Base-by-base conservation (phyloP, 2,113 vertebrate species). In the Hiodon alosoides region DNA sequence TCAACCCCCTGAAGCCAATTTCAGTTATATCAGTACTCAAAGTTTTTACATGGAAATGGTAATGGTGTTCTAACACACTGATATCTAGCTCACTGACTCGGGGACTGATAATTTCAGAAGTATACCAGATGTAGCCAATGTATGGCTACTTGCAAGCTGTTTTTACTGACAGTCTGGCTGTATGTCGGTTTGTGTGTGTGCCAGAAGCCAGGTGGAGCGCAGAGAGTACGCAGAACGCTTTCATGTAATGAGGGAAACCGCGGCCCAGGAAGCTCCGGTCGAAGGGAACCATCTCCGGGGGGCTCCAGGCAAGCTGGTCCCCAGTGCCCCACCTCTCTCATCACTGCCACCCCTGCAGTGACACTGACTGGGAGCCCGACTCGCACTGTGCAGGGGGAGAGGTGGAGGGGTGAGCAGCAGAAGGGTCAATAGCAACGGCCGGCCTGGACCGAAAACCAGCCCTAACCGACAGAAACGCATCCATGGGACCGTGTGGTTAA, bases 271-370 rank as follows among this genome's bases (percentile, higher is more conserved):
- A 17, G 60, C 16, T n/a, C 58, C 31, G 31, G 11, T 11, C 16
- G 13, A 2, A 17, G n/a, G 6, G 16, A 4, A 55, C 51, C 75
- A 3, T 9, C n/a, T 69, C 52, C 53, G n/a, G 51, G 69, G 16
- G 52, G 57, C 69, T 52, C 54, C 9, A 17, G 58, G 4, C 47
- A 52, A 9, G 61, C 72, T 74, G 11, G 5, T 67, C 47, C 64
- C 62, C 52, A 67, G 61, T 48, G 74, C 76, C 13, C 76, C 76
- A 0, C 73, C 73, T 55, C 69, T 71, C 46, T 73, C 77, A 2
- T 16, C 67, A 8, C 70, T 60, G 0, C 67, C 67, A 48, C 14
- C 47, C 13, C n/a, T 14, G 4, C 17, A 60, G 31, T 47, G 4
- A 67, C 31, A 69, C 52, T n/a, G 14, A 11, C 9, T 59, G 13